Base-by-base conservation (phyloP, 2,797 vertebrate species). In the Cossypha niveicapilla region DNA sequence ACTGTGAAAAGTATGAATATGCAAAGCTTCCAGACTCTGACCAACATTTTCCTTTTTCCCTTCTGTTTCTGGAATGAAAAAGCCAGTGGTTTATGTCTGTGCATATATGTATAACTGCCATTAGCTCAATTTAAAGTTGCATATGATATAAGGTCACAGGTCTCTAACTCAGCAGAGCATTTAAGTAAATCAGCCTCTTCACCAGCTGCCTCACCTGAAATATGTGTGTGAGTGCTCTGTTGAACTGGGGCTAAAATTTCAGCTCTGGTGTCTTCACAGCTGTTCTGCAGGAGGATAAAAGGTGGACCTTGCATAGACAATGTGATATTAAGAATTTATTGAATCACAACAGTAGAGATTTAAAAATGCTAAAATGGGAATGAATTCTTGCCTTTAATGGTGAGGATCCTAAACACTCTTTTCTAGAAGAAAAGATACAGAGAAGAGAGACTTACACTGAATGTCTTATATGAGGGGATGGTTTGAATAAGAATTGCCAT, bases 1-100 rank as follows among this genome's bases (percentile, higher is more conserved):
- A 97, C 90, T 93, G 90, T 81, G 50, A 91, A 62, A 81, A 91
- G 85, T 97, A 97, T 97, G 94, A 97, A 98, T 97, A 96, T 97
- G 96, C 96, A 97, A 97, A 97, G 86, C 90, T 96, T 94, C 42
- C 65, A 76, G 90, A 54, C 72, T 90, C 92, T 66, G 61, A 79
- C 93, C 87, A 91, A 86, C 57, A 10, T 74, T 83, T 80, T 79
- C 53, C 65, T 70, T 58, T 61, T 39, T 24, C 53, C 72, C 63
- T 70, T 73, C 76, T 91, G 4, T 63, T 95, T 56, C 82, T 78
- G 74, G 67, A 91, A 70, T 58, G 75, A 63, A 94, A 84, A 77
- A 75, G 53, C 19, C 75, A 42, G 58, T 32, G 42, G 34, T 68
- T 88, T 84, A 32, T 79, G 75, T 48, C 58, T 42, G 11, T 80